Evolutionary conservation across 2,888 invertebrate genomes (phyloP), one percentile per base, ranked within the genome.

Genomic region (Chaetogeoica ovagalla): DNA sequence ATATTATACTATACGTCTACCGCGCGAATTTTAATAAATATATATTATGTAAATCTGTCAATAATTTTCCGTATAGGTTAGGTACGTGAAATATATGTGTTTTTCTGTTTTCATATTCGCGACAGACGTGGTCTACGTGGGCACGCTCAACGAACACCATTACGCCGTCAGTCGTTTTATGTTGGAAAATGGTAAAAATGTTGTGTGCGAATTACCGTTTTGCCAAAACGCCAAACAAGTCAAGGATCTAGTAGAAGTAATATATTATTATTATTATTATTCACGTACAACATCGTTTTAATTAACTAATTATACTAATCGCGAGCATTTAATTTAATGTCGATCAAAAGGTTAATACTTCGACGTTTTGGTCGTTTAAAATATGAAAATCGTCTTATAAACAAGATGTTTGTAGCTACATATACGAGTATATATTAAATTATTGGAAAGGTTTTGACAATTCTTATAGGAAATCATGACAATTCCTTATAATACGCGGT

Each of bases 171-270:
- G 90, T 0, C 91, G 91, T 85, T 85, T 94, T 81, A 93, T 94
- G 90, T 87, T 97, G 43, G 90, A 92, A 82, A 88, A 91, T 84
- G 94, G 94, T 0, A 97, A 97, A 86, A 92, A 94, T 85, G 92
- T 97, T 1, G 87, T 97, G 2, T 95, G 96, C 85, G 97, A 97
- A 86, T 97, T 97, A 86, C 95, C 97, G 0, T 87, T 97, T 82
- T 92, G 94, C 71, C 87, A 96, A 87, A 95, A 94, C 86, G 87
- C 88, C 68, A 91, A 91, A 84, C 92, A 96, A 86, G 89, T 92
- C 0, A 88, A 89, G 82, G 90, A 91, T 83, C 87, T 97, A 63
- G 87, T 94, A 0, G 84, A 85, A 15, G 84, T 86, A 57, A 77
- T n/a, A 9, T 23, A 60, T 21, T 43, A 43, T 21, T 68, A 57